Conservation (phyloP, 2,888 invertebrate genomes). For the Drosophila flavopinicola region DNA sequence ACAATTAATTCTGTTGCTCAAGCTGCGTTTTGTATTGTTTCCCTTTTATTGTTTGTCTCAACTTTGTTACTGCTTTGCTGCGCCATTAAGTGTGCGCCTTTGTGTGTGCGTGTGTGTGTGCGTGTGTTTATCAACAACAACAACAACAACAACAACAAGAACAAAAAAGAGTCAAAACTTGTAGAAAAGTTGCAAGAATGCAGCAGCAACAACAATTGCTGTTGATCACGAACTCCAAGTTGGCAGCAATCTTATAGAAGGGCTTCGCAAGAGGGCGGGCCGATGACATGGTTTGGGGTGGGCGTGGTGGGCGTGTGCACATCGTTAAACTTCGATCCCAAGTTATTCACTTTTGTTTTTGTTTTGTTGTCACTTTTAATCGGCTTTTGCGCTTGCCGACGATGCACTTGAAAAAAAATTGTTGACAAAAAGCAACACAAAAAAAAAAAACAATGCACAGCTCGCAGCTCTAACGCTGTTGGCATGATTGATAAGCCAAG, state of each 20-base stretch:
- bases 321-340: conserved; percentile 12
- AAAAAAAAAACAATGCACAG: conserved; percentile 5
- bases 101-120: not conserved
- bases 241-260: not conserved
- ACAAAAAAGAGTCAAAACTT: not conserved
- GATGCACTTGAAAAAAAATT: conserved; percentile 41
- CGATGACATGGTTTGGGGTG: not conserved
- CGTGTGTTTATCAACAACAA: conserved; percentile 3
- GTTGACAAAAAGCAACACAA: not conserved
- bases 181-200: conserved; percentile 2
- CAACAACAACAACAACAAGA: no score
- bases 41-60: conserved; percentile 10
- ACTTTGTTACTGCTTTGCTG: conserved; percentile 13
- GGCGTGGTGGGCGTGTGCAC: not conserved
- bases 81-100: not conserved
- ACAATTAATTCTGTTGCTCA: conserved; percentile 48
- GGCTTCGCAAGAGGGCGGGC: no score
- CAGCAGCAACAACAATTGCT: conserved; percentile 1
- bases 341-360: conserved; percentile 16
- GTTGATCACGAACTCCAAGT: not conserved
- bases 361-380: conserved; percentile 13
- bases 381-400: conserved; percentile 18
- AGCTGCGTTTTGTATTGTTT: conserved; percentile 21
- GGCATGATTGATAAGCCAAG: conserved; percentile 2
- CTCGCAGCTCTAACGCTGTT: conserved; percentile 14